Percentiles rank a stretch among this genome's conserved stretches.
phyloP scores from a whole-genome alignment of 1,140 invertebrate genomes.

The Caligus rogercresseyi region DNA sequence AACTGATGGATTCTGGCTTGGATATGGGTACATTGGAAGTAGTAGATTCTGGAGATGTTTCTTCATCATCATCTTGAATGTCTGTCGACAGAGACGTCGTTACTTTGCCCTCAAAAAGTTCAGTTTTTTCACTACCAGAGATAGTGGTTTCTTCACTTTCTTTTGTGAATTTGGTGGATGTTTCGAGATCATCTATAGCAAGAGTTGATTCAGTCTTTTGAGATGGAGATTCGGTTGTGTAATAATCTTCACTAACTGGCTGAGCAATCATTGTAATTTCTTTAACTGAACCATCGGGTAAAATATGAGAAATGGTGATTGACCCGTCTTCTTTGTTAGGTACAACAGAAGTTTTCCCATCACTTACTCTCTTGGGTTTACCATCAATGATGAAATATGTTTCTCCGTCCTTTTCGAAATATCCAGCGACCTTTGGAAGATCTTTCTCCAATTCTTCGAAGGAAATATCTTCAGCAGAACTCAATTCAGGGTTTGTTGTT shows the following conservation, averaged over 20 bases:
- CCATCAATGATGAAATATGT: neutral
- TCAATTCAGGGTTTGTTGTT: neutral
- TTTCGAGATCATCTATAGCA: too few relatives aligned
- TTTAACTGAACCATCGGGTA: neutral
- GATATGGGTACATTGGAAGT: too few relatives aligned
- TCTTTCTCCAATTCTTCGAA: neutral
- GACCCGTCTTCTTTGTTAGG: neutral
- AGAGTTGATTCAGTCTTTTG: neutral
- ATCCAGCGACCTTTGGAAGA: neutral
- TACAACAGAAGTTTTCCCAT: neutral
- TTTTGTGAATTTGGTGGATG: too few relatives aligned
- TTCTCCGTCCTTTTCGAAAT: neutral
- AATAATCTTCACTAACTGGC: too few relatives aligned
- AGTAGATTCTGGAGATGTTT: too few relatives aligned
- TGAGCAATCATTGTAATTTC: neutral
- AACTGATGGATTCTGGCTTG: neutral
- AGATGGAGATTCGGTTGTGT: neutral
- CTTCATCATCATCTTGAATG: too few relatives aligned
- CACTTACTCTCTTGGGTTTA: neutral
- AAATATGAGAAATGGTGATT: neutral
- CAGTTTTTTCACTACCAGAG: too few relatives aligned
- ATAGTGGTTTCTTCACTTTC: too few relatives aligned
- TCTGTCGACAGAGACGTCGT: too few relatives aligned
- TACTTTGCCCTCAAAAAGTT: too few relatives aligned
- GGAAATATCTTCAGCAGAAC: neutral